These are phyloP conservation scores for Lutraria lutraria DNA, from an alignment of 2,888 invertebrate genomes.

Conservation along the genomic window DNA sequence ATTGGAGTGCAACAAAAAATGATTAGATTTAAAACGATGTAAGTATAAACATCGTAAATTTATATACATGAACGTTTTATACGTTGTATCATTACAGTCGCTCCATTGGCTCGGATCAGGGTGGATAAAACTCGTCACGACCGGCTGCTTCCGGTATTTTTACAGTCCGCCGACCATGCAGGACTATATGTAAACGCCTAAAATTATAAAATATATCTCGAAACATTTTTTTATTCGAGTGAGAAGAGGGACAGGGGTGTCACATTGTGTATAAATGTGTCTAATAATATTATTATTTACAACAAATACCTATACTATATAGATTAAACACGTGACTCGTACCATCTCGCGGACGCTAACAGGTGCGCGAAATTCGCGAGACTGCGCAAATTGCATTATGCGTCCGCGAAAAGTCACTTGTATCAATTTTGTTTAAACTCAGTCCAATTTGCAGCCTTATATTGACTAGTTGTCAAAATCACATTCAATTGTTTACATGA, in stretches of 20 bases:
- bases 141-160: not conserved
- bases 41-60: not conserved
- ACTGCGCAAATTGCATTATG: too few species aligned
- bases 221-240: not conserved
- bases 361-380: too few species aligned
- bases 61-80: not conserved
- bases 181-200: not conserved
- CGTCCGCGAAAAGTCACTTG: too few species aligned
- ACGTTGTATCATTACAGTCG: not conserved
- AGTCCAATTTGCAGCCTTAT: too few species aligned
- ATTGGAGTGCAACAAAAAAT: not conserved
- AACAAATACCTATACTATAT: not conserved
- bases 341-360: not conserved
- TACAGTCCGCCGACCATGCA: not conserved
- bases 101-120: not conserved
- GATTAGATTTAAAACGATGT: not conserved
- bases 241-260: not conserved
- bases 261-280: not conserved
- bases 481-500: too few species aligned
- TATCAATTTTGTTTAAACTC: too few species aligned
- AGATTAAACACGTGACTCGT: too few species aligned
- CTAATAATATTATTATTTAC: not conserved
- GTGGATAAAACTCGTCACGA: conserved; percentile 11
- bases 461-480: too few species aligned
- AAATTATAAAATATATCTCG: not conserved